phyloP scores from a whole-genome alignment of 2,113 vertebrate species.

The Percina caprodes region DNA sequence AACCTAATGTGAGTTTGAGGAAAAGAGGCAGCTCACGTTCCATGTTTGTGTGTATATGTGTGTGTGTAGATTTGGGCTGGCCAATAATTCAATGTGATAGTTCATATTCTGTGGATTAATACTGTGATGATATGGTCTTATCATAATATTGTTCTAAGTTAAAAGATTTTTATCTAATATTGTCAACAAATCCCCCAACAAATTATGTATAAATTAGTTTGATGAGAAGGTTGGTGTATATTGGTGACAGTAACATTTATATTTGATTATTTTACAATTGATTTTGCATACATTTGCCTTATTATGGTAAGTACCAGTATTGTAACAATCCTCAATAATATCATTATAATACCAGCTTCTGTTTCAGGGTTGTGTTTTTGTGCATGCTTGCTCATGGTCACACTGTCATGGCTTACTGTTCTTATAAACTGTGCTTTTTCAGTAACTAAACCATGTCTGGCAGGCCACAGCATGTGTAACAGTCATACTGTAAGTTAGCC shows the following conservation, averaged over 20 bases:
- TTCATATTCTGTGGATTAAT: background rate
- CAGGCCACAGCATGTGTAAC: slow-evolving; percentile 34
- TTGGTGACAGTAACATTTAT: too few species aligned
- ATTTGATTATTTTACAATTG: too few species aligned
- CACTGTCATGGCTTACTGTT: background rate
- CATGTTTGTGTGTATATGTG: background rate
- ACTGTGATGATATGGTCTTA: background rate
- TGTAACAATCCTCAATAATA: too few species aligned
- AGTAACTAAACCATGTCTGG: slow-evolving; percentile 28
- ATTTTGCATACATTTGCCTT: too few species aligned
- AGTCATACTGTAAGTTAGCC: slow-evolving; percentile 38
- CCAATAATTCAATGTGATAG: background rate
- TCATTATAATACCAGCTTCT: too few species aligned
- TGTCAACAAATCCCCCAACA: too few species aligned
- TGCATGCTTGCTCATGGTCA: too few species aligned
- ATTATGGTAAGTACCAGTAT: too few species aligned
- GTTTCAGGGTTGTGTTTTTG: too few species aligned
- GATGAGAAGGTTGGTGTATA: too few species aligned
- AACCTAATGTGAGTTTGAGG: slow-evolving; percentile 23
- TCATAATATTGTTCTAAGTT: slow-evolving; percentile 8
- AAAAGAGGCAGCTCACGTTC: background rate
- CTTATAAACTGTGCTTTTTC: background rate
- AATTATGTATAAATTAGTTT: too few species aligned
- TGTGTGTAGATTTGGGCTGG: background rate
- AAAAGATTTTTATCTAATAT: background rate